phyloP scores from a whole-genome alignment of 2,113 vertebrate genomes.

The Pitta sordida region DNA sequence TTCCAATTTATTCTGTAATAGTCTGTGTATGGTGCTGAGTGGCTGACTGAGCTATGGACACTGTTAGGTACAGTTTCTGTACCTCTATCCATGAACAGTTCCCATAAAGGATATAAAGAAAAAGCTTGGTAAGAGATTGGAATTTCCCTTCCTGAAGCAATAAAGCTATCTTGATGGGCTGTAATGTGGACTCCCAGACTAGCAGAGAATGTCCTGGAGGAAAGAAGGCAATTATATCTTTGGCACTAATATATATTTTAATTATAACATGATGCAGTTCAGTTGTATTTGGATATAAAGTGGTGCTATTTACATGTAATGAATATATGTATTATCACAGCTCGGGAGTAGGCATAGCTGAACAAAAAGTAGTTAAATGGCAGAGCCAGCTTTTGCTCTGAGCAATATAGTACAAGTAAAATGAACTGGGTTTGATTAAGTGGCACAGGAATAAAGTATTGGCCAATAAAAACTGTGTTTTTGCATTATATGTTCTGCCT shows the following conservation, averaged over 20 bases:
- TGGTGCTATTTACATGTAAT: not conserved
- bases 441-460: not conserved
- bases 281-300: not conserved
- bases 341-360: not conserved
- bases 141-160: not conserved
- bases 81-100: not conserved
- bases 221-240: not conserved
- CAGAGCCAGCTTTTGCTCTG: not conserved
- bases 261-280: not conserved
- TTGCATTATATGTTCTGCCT: not conserved
- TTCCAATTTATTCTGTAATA: not conserved
- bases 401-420: not conserved
- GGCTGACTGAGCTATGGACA: not conserved
- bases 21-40: not conserved
- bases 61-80: not conserved
- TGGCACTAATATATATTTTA: not conserved
- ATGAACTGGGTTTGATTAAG: slow-evolving; percentile 22
- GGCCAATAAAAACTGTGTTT: not conserved
- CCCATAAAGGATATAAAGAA: not conserved
- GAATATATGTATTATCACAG: not conserved
- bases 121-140: not conserved
- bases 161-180: not conserved
- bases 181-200: not conserved
- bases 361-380: not conserved
- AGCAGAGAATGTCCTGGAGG: not conserved